A percentile compares a stretch with the other conserved stretches of the same genome.
Conservation (phyloP, 2,113 vertebrate species). For the Galeopterus variegatus region DNA sequence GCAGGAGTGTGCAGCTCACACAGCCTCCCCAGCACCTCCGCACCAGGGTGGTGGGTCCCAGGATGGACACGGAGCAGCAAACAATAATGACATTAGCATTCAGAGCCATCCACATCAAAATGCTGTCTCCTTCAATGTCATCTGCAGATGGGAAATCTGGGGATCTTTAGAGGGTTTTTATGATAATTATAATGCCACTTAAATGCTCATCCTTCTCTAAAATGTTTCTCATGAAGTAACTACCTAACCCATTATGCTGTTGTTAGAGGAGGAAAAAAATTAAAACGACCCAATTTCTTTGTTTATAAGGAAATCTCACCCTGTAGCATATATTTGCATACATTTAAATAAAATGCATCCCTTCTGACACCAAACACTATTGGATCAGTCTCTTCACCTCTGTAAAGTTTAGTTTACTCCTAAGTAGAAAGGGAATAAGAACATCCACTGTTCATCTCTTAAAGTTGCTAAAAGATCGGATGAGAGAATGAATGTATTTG, state of each 20-base stretch:
- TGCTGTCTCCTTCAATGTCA: background rate
- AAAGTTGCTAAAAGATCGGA: background rate
- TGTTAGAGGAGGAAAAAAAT: constrained; percentile 60
- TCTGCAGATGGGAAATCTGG: constrained; percentile 61
- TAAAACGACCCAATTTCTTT: constrained; percentile 62
- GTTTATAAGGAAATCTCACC: constrained; percentile 49
- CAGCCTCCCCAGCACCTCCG: background rate
- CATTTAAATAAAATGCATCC: constrained; percentile 54
- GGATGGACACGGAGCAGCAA: background rate
- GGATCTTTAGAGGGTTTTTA: constrained; percentile 61
- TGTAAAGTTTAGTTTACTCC: constrained; percentile 12
- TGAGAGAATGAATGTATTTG: background rate
- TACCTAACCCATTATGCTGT: constrained; percentile 50
- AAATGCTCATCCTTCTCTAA: constrained; percentile 49
- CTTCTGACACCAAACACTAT: background rate
- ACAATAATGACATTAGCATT: constrained; percentile 71
- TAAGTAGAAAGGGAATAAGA: constrained; percentile 49
- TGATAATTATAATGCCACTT: constrained; percentile 68
- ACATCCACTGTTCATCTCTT: background rate
- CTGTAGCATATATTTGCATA: constrained; percentile 65
- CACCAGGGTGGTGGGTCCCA: background rate
- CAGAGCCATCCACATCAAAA: constrained; percentile 17
- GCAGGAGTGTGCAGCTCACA: background rate
- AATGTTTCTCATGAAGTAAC: constrained; percentile 54
- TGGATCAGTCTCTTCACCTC: constrained; percentile 21